Percentiles rank a stretch among this genome's conserved stretches.
phyloP scores from a whole-genome alignment of 2,888 invertebrate species.

The Heliothis peltigera region DNA sequence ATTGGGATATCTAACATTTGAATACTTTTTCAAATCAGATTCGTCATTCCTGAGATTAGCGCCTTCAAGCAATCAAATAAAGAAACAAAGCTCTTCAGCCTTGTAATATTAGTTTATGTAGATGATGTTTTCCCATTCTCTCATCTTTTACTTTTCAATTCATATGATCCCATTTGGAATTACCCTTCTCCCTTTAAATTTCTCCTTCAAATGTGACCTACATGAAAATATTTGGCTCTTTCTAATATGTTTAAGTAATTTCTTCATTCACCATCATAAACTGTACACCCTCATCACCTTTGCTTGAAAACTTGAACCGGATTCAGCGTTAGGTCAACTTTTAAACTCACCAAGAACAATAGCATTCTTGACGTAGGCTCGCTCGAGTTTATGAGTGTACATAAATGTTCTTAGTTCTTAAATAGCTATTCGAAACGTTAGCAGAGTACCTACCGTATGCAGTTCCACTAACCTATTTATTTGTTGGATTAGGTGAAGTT shows the following conservation, averaged over 20 bases:
- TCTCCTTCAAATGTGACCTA: neutral
- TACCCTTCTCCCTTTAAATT: neutral
- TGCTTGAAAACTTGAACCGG: slow-evolving; percentile 19
- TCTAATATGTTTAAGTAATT: neutral
- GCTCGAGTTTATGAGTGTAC: slow-evolving; percentile 13
- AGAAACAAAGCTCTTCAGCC: too few species aligned
- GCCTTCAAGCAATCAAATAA: too few species aligned
- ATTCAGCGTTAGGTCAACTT: slow-evolving; percentile 29
- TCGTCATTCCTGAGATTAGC: too few species aligned
- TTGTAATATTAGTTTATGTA: too few species aligned
- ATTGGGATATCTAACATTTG: too few species aligned
- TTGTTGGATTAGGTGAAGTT: too few species aligned
- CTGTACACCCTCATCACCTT: neutral
- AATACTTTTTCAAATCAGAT: too few species aligned
- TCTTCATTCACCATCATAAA: neutral
- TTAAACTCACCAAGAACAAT: slow-evolving; percentile 39
- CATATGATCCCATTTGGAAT: too few species aligned
- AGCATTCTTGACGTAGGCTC: slow-evolving; percentile 29
- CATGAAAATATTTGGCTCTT: neutral
- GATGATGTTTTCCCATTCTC: too few species aligned
- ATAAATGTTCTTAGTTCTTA: neutral
- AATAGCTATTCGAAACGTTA: neutral
- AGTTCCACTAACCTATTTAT: slow-evolving; percentile 13
- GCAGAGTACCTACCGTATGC: neutral
- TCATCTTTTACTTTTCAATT: too few species aligned